These are phyloP conservation scores for Sphinx pinastri DNA, from an alignment of 2,888 invertebrate genomes.

Conservation along the genomic window DNA sequence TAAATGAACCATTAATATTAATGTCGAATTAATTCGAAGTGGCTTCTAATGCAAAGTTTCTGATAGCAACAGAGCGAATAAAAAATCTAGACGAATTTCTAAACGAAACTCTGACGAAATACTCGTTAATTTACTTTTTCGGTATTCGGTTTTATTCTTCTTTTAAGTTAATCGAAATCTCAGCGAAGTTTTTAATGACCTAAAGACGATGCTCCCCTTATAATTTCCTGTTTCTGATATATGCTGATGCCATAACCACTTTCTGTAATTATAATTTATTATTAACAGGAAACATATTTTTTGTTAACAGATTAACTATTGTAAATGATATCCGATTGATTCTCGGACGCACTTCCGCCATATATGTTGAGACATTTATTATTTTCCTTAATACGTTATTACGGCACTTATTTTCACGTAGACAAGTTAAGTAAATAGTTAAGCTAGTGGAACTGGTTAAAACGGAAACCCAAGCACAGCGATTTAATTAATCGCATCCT, in stretches of 20 bases:
- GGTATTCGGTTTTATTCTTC: neutral
- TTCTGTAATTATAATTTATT: neutral
- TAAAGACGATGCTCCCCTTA: neutral
- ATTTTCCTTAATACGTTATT: conserved; percentile 30
- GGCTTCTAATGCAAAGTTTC: neutral
- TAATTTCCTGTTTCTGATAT: neutral
- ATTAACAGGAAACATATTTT: conserved; percentile 3
- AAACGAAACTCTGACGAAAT: neutral
- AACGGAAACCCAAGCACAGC: conserved; percentile 72
- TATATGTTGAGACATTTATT: conserved; percentile 12
- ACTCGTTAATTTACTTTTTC: neutral
- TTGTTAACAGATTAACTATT: conserved; percentile 16
- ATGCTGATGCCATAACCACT: neutral
- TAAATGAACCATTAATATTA: conserved; percentile 11
- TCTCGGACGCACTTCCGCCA: conserved; percentile 21
- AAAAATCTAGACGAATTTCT: neutral
- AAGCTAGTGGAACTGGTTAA: conserved; percentile 67
- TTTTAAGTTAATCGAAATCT: neutral
- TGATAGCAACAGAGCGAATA: neutral
- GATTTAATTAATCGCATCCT: conserved; percentile 77
- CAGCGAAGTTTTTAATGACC: neutral
- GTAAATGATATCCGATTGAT: conserved; percentile 21
- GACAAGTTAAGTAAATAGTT: conserved; percentile 43
- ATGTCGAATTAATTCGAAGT: neutral
- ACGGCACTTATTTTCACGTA: conserved; percentile 29